Base-by-base conservation (phyloP, 2,113 vertebrate genomes). In the Campylomormyrus numenius region DNA sequence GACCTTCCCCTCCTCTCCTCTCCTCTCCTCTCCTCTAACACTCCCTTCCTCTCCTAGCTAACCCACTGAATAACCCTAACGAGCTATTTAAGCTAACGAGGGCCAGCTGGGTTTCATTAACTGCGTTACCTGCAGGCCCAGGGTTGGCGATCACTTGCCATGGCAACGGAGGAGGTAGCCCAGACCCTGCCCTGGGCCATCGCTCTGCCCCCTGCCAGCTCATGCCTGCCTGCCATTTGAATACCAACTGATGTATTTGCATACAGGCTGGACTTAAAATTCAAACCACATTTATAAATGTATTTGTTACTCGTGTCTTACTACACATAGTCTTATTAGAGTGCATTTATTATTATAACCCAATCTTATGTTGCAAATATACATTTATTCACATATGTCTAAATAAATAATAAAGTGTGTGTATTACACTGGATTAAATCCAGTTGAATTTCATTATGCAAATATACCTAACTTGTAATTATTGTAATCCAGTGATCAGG, bases 1-100 rank as follows among this genome's bases (percentile, higher is more conserved):
- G 35, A 42, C 74, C 74, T 80, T 42, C 70, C 31, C 31, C n/a
- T 27, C 48, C 48, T 3, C 48, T 70, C 62, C 31, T 42, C 19
- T 62, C 58, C 62, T 70, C 52, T 53, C 31, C 15, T 42, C 74
- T 77, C 74, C 74, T 77, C 74, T 19, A 80, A 80, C 74, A 8
- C 74, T 80, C 31, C 74, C 74, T 19, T 80, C 74, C 74, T 80
- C 13, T 80, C 74, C 74, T 80, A 80, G 74, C 74, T 80, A 39
- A 80, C 74, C 74, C 74, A 19, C 74, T 80, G 74, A 80, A 42
- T 80, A 80, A 80, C 74, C 74, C 35, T 80, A 80, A 80, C 74
- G 74, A 42, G 74, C 74, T 80, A 80, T 80, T 80, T 80, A 80
- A 80, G 35, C 35, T 80, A 80, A 80, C 74, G 74, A 80, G 74